phyloP scores from a whole-genome alignment of 2,888 invertebrate genomes.

The Unio delphinus region DNA sequence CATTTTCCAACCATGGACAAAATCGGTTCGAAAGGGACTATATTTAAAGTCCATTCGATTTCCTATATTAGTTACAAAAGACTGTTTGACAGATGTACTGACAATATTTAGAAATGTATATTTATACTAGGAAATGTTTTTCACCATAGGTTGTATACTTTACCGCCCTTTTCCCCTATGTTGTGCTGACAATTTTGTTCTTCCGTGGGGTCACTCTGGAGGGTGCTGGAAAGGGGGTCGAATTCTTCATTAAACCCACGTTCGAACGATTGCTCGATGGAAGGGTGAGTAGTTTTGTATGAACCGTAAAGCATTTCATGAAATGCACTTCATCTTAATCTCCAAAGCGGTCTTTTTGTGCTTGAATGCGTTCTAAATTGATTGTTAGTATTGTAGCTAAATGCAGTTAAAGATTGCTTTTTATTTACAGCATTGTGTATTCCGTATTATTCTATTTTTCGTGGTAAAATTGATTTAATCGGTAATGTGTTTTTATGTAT shows the following conservation, averaged over 20 bases:
- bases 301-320: neutral
- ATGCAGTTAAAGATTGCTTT: too few species aligned
- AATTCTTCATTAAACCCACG: constrained; percentile 66
- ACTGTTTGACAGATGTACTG: neutral
- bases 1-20: too few species aligned
- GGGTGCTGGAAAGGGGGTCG: constrained; percentile 63
- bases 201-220: constrained; percentile 65
- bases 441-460: too few species aligned
- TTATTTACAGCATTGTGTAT: too few species aligned
- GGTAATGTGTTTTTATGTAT: too few species aligned
- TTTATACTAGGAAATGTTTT: constrained; percentile 5
- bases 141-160: constrained; percentile 63
- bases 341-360: too few species aligned
- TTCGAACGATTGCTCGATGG: constrained; percentile 59
- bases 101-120: neutral
- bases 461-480: too few species aligned
- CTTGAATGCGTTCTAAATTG: too few species aligned
- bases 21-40: too few species aligned
- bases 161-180: constrained; percentile 69
- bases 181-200: constrained; percentile 66
- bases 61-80: neutral
- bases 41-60: neutral
- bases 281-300: constrained; percentile 46
- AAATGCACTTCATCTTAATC: neutral
- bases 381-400: too few species aligned